Percentiles rank a stretch among this genome's conserved stretches.
These are phyloP conservation scores for Xenentodon cancila DNA, from an alignment of 2,797 vertebrate species.

Conservation along the genomic window DNA sequence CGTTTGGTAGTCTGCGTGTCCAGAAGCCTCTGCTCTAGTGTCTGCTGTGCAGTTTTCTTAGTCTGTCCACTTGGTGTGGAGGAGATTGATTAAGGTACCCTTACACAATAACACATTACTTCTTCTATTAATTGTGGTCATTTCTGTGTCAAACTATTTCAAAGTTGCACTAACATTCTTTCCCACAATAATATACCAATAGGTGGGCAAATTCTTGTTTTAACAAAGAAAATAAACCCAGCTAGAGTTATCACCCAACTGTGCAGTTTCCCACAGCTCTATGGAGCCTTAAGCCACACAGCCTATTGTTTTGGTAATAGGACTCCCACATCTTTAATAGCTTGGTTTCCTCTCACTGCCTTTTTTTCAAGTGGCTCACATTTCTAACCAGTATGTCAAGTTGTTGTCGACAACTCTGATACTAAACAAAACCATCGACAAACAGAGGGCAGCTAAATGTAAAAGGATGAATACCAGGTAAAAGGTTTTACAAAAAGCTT, in stretches of 20 bases:
- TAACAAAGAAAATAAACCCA: neutral
- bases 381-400: conserved; percentile 4
- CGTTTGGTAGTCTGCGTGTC: no score
- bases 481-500: neutral
- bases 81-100: no score
- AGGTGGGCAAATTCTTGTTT: neutral
- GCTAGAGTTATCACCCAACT: neutral
- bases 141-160: no score
- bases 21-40: conserved; percentile 11
- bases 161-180: no score
- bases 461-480: neutral
- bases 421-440: conserved; percentile 6
- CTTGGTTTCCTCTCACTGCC: neutral
- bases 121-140: no score
- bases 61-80: conserved; percentile 11
- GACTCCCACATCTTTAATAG: neutral
- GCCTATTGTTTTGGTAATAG: conserved; percentile 1
- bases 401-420: neutral
- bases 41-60: conserved; percentile 24
- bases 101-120: no score
- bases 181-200: no score
- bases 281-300: neutral
- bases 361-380: conserved; percentile 11
- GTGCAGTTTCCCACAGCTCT: neutral
- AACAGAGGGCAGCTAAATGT: neutral